A percentile compares a stretch with the other conserved stretches of the same genome.
These are phyloP conservation scores for Platerodrilus igneus DNA, from an alignment of 2,888 invertebrate species.

Conservation along the genomic window DNA sequence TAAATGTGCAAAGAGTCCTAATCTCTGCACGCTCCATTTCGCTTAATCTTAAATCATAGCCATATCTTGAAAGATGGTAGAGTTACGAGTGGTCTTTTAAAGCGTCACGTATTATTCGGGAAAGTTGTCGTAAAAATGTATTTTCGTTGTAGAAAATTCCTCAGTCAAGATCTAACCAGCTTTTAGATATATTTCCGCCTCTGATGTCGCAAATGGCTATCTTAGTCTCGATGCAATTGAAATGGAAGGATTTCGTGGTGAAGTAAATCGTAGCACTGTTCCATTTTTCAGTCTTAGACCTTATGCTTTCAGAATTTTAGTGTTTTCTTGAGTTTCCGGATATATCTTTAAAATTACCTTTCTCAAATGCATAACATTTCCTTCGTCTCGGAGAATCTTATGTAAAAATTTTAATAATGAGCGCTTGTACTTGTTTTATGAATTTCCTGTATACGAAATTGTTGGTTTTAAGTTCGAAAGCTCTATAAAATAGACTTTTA, in stretches of 20 bases:
- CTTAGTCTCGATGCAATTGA: slow-evolving; percentile 25
- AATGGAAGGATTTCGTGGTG: slow-evolving; percentile 13
- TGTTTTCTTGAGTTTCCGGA: slow-evolving; percentile 15
- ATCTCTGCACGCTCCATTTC: slow-evolving; percentile 44
- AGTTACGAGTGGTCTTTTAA: slow-evolving; percentile 21
- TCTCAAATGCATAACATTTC: slow-evolving; percentile 11
- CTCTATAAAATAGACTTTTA: no score
- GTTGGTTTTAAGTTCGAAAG: no score
- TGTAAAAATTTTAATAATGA: no score
- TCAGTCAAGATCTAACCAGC: slow-evolving; percentile 34
- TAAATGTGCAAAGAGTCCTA: slow-evolving; percentile 37
- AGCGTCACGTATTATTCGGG: slow-evolving; percentile 31
- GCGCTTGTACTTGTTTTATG: no score
- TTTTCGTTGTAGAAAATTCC: slow-evolving; percentile 34
- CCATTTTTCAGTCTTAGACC: slow-evolving; percentile 20
- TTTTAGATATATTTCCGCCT: slow-evolving; percentile 38
- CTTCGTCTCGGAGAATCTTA: no score
- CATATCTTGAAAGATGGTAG: slow-evolving; percentile 38
- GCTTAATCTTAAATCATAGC: slow-evolving; percentile 43
- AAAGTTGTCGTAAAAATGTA: slow-evolving; percentile 32
- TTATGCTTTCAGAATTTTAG: slow-evolving; percentile 21
- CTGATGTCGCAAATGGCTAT: slow-evolving; percentile 25
- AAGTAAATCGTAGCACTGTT: slow-evolving; percentile 6
- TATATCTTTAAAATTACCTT: slow-evolving; percentile 18
- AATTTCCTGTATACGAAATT: no score